Evolutionary conservation across 2,797 vertebrate species (phyloP).

Genomic region (Cetoscarus ocellatus): DNA sequence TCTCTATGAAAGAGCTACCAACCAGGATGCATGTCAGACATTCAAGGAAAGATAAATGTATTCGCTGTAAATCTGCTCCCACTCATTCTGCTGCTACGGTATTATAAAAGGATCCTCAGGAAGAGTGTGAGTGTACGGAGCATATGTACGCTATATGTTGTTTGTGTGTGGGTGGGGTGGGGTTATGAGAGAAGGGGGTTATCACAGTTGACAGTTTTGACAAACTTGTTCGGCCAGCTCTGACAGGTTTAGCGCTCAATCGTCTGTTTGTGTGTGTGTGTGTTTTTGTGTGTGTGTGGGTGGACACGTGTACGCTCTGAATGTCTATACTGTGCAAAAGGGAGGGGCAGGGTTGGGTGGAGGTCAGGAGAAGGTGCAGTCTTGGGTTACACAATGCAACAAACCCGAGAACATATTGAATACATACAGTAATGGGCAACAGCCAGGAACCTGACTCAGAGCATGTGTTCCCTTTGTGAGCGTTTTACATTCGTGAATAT

Average conservation of each 20-base stretch:
- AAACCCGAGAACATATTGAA: constrained; percentile 52
- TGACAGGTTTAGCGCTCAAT: constrained; percentile 69
- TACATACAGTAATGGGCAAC: constrained; percentile 40
- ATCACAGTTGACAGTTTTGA: constrained; percentile 72
- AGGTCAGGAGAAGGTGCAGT: constrained; percentile 76
- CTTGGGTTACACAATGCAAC: constrained; percentile 73
- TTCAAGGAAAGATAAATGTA: constrained; percentile 73
- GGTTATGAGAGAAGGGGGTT: constrained; percentile 46
- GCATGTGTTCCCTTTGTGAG: constrained; percentile 25
- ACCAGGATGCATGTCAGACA: constrained; percentile 69
- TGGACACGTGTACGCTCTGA: constrained; percentile 51
- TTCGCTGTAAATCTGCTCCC: constrained; percentile 76
- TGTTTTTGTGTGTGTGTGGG: constrained; percentile 18
- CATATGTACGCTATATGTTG: constrained; percentile 36
- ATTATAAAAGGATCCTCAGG: constrained; percentile 68
- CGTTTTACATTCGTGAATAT: constrained; percentile 39
- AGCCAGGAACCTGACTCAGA: constrained; percentile 35
- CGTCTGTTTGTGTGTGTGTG: constrained; percentile 1
- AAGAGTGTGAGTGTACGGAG: constrained; percentile 39
- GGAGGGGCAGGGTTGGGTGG: constrained; percentile 69
- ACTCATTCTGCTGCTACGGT: constrained; percentile 62
- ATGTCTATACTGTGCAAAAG: constrained; percentile 59
- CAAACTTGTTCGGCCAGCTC: constrained; percentile 82
- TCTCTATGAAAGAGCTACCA: constrained; percentile 67
- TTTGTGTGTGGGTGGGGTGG: constrained; percentile 48